Percentiles rank a stretch among this genome's conserved stretches.
Evolutionary conservation across 2,113 vertebrate species (phyloP).

Genomic region (Hypanus sabinus): DNA sequence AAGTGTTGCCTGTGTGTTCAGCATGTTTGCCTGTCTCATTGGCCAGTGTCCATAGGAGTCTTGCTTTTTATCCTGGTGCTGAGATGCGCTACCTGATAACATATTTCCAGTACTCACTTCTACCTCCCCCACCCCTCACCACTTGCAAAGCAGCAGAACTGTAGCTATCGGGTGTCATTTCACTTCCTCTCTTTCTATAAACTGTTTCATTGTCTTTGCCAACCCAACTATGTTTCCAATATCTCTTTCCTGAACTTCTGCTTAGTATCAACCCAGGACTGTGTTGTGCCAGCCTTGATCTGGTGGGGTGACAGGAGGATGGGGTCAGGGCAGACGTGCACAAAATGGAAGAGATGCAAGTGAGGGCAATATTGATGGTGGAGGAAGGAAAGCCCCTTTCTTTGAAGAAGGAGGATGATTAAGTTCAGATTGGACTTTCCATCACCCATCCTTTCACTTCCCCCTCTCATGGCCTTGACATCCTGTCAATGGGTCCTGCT

Average conservation of each 20-base stretch:
- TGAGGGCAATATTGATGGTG: too few relatives aligned
- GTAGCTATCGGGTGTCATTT: background rate
- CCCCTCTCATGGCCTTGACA: too few relatives aligned
- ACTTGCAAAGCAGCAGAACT: background rate
- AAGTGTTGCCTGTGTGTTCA: background rate
- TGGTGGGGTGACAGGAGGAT: too few relatives aligned
- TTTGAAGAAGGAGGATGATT: too few relatives aligned
- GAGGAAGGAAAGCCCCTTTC: too few relatives aligned
- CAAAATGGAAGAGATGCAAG: too few relatives aligned
- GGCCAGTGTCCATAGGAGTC: background rate
- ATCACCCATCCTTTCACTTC: too few relatives aligned
- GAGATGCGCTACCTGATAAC: background rate
- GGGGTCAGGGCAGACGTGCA: too few relatives aligned
- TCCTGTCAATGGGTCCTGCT: too few relatives aligned
- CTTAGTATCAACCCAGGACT: background rate
- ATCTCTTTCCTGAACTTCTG: background rate
- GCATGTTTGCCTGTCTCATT: background rate
- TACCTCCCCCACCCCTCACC: background rate
- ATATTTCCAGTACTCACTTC: background rate
- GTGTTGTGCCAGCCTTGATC: too few relatives aligned
- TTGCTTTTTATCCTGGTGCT: background rate
- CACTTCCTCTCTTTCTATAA: background rate
- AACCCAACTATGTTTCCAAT: background rate
- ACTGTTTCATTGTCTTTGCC: background rate
- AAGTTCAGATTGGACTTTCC: too few relatives aligned